Evolutionary conservation across 2,113 vertebrate species (phyloP).

Genomic region (Noturus placidus): DNA sequence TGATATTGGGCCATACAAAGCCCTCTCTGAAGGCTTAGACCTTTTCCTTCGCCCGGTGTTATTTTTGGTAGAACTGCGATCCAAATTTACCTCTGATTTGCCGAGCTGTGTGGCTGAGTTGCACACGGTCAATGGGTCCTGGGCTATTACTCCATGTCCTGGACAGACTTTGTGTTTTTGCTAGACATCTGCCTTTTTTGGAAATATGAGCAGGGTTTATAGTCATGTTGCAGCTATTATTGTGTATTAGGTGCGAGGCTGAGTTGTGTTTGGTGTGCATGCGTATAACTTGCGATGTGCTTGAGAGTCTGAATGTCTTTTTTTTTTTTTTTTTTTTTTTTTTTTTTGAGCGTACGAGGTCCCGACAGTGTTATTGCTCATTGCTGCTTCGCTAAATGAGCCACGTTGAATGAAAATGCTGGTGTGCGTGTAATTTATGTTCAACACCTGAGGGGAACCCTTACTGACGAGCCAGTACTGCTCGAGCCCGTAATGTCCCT

Average conservation of each 20-base stretch:
- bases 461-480: conserved; percentile 47
- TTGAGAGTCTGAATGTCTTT: conserved; percentile 15
- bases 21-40: neutral
- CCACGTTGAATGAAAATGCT: conserved; percentile 19
- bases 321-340: neutral
- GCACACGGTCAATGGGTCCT: conserved; percentile 37
- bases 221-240: conserved; percentile 46
- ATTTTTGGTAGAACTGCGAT: conserved; percentile 1
- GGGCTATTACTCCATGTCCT: conserved; percentile 32
- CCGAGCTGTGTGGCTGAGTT: conserved; percentile 19
- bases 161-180: neutral
- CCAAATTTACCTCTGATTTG: conserved; percentile 28
- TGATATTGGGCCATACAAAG: neutral
- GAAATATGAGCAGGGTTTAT: conserved; percentile 43
- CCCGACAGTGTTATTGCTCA: conserved; percentile 1
- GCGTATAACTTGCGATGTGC: conserved; percentile 15
- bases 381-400: conserved; percentile 30
- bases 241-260: neutral
- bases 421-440: conserved; percentile 38
- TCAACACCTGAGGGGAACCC: conserved; percentile 9
- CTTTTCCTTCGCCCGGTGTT: conserved; percentile 22
- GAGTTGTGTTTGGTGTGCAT: conserved; percentile 1
- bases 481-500: conserved; percentile 56
- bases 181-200: neutral
- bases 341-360: neutral